phyloP scores from a whole-genome alignment of 1,140 invertebrate genomes.

The Sycobia sp. region DNA sequence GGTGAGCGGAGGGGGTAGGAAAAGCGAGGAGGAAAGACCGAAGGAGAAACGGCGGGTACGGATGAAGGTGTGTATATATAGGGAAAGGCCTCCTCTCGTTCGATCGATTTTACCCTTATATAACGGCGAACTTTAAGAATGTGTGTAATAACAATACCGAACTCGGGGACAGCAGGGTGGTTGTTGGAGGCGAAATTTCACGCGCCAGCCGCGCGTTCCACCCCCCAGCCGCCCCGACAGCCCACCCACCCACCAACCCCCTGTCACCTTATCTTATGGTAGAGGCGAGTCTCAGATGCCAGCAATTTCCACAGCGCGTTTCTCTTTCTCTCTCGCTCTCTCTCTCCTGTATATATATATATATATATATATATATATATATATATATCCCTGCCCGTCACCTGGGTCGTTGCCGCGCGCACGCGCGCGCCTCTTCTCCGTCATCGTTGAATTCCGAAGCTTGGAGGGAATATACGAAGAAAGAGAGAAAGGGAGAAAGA shows the following conservation, averaged over 20 bases:
- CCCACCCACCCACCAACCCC: no score
- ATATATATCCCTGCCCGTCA: no score
- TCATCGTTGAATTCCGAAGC: no score
- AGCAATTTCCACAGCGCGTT: constrained; percentile 7
- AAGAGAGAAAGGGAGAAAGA: no score
- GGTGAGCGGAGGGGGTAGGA: neutral
- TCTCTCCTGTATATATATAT: no score
- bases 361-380: no score
- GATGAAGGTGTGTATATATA: neutral
- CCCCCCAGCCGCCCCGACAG: no score
- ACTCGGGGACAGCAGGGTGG: no score
- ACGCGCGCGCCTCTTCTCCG: neutral
- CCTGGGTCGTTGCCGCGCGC: neutral
- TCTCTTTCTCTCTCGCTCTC: no score
- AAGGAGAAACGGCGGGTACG: no score
- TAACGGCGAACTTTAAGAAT: constrained; percentile 9
- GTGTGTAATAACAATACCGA: constrained; percentile 13
- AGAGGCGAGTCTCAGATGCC: neutral
- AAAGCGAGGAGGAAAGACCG: neutral
- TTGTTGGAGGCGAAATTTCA: constrained; percentile 1
- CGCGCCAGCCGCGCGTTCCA: neutral
- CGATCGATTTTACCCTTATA: constrained; percentile 5
- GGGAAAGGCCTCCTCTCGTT: neutral
- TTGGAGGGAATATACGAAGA: no score
- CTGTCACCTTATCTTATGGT: neutral